These are phyloP conservation scores for Lytechinus variegatus DNA, from an alignment of 35 echinoderm and acorn worm genomes.

Conservation along the genomic window DNA sequence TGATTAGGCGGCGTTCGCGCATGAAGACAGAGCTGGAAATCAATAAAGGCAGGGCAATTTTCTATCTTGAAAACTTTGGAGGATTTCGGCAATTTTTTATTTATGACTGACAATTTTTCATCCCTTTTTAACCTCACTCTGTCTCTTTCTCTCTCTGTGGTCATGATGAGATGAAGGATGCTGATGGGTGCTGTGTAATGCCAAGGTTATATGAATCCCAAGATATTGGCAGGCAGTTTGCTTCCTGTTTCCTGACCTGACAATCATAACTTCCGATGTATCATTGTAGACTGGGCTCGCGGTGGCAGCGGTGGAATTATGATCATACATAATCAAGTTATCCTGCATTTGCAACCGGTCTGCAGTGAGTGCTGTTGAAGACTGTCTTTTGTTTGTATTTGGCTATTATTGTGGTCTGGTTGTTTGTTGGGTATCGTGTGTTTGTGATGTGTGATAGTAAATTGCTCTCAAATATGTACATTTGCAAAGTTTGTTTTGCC, in stretches of 20 bases:
- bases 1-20: background rate
- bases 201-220: conserved; percentile 39
- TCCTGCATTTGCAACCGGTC: background rate
- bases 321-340: background rate
- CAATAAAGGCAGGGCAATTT: conserved; percentile 28
- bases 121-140: background rate
- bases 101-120: background rate
- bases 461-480: background rate
- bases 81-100: background rate
- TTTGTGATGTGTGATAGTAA: background rate
- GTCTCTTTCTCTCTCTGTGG: background rate
- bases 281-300: conserved; percentile 10
- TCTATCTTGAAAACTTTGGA: background rate
- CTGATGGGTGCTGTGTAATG: conserved; percentile 1
- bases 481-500: background rate
- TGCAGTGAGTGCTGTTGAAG: background rate
- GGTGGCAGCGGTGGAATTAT: background rate
- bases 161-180: background rate
- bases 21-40: conserved; percentile 4
- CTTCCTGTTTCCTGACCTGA: conserved; percentile 44
- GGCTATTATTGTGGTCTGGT: background rate
- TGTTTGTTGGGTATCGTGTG: background rate
- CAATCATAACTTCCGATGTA: conserved; percentile 48
- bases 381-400: background rate
- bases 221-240: conserved; percentile 10